Evolutionary conservation across 1,140 invertebrate genomes (phyloP).

Genomic region (Drosophila santomea): DNA sequence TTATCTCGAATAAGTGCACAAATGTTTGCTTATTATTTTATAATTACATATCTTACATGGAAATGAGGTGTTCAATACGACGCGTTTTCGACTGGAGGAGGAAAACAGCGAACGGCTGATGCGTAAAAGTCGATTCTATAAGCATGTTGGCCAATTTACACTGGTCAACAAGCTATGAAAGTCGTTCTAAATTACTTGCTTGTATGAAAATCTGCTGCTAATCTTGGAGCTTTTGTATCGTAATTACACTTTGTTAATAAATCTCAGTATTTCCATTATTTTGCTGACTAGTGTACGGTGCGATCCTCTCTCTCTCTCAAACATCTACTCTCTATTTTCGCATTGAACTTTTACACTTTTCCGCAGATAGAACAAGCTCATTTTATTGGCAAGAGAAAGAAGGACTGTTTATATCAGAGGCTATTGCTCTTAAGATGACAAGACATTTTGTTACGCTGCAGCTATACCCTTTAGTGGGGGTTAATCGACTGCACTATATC

Average conservation of each 20-base stretch:
- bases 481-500: background rate
- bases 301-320: slow-evolving; percentile 3
- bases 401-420: slow-evolving; percentile 74
- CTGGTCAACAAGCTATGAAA: background rate
- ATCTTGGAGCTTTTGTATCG: too few relatives aligned
- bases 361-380: slow-evolving; percentile 41
- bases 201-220: too few relatives aligned
- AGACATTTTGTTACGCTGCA: slow-evolving; percentile 62
- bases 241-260: too few relatives aligned
- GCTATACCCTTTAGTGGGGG: slow-evolving; percentile 23
- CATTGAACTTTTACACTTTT: slow-evolving; percentile 78
- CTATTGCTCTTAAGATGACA: slow-evolving; percentile 76
- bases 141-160: slow-evolving; percentile 17
- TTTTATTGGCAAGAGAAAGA: slow-evolving; percentile 58
- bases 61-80: slow-evolving; percentile 1
- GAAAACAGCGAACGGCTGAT: slow-evolving; percentile 34
- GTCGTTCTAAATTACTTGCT: background rate
- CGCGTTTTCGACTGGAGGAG: slow-evolving; percentile 26
- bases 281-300: background rate
- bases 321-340: background rate
- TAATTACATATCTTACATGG: slow-evolving; percentile 10
- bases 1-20: slow-evolving; percentile 10
- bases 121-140: slow-evolving; percentile 44
- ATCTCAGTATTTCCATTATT: background rate
- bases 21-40: background rate